Conservation (phyloP, 2,113 vertebrate genomes). For the Epinephelus cyanopodus region DNA sequence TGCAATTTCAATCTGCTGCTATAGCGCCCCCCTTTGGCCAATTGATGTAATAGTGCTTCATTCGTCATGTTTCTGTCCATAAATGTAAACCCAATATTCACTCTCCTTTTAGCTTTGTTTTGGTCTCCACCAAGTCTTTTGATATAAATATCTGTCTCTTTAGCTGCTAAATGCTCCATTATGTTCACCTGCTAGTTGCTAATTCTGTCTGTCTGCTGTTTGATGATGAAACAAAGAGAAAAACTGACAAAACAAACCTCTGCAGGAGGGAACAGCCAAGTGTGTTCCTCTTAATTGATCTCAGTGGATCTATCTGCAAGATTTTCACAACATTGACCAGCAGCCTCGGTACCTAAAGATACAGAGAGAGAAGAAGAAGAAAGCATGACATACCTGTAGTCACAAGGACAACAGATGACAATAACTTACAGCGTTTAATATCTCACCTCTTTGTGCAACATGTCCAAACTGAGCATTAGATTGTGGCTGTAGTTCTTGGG, state of each 20-base stretch:
- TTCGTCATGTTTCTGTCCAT: too few relatives aligned
- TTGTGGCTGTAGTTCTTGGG: constrained; percentile 85
- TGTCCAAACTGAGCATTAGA: constrained; percentile 87
- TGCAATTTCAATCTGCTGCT: too few relatives aligned
- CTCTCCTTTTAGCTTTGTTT: not conserved
- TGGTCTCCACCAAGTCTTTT: not conserved
- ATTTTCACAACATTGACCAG: constrained; percentile 90
- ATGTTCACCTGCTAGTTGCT: not conserved
- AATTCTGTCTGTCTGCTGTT: not conserved
- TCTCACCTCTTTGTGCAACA: constrained; percentile 89
- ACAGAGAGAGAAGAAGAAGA: constrained; percentile 16
- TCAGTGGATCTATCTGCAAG: constrained; percentile 84
- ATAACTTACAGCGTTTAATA: not conserved
- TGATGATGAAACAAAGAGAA: not conserved
- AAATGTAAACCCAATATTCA: not conserved
- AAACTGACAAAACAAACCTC: constrained; percentile 83
- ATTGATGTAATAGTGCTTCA: too few relatives aligned
- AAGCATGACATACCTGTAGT: not conserved
- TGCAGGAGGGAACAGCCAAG: constrained; percentile 78
- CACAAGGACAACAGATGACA: not conserved
- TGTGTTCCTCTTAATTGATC: constrained; percentile 79
- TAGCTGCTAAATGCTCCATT: not conserved
- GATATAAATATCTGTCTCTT: not conserved
- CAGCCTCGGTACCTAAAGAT: constrained; percentile 88
- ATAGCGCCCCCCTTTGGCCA: too few relatives aligned